Evolutionary conservation across 1,140 invertebrate species (phyloP), one percentile per base, ranked within the genome.

Genomic region (Dendroctonus ponderosae): DNA sequence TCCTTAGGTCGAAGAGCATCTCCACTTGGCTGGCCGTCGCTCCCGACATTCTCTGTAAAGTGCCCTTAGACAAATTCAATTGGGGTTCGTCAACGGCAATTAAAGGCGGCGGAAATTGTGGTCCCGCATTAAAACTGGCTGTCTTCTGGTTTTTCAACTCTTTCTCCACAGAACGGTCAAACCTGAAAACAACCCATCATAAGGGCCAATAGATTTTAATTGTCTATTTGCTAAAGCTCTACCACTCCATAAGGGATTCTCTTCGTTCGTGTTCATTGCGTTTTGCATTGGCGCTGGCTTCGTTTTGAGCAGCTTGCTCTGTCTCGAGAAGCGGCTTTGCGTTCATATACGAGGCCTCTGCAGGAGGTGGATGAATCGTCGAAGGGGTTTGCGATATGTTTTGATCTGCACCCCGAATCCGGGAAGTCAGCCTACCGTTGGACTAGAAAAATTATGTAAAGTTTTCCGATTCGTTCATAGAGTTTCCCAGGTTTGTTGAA

Each of bases 91-190:
- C 43, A 37, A 43, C 56, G 6, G 26, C n/a, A 11, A 44, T 26
- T 43, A 62, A 14, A 5, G 57, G 62, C 4, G 66, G 42, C 9
- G 51, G 60, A 9, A 70, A 63, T 7, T 56, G 51, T 7, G 65
- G 52, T 8, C 41, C 14, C 7, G 46, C 52, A 8, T 49, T 14
- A 9, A 65, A 48, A 14, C 14, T 42, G 11, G 59, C 49, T 40
- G 69, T 61, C 48, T 71, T 68, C 12, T 71, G 70, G 62, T 74
- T 73, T 43, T 73, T 65, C 8, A 79, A 54, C 57, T 78, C 76
- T 44, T 75, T 71, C 64, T 79, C 76, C 7, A 75, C 72, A 12
- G 70, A 70, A 51, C 72, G 62, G 66, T 79, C 77, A 61, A 79
- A 79, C 74, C 74, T 75, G 49, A 6, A 40, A n/a, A 0, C n/a